A percentile compares a stretch with the other conserved stretches of the same genome.
These are phyloP conservation scores for Elephas maximus DNA, from an alignment of 2,113 vertebrate species.

Conservation along the genomic window DNA sequence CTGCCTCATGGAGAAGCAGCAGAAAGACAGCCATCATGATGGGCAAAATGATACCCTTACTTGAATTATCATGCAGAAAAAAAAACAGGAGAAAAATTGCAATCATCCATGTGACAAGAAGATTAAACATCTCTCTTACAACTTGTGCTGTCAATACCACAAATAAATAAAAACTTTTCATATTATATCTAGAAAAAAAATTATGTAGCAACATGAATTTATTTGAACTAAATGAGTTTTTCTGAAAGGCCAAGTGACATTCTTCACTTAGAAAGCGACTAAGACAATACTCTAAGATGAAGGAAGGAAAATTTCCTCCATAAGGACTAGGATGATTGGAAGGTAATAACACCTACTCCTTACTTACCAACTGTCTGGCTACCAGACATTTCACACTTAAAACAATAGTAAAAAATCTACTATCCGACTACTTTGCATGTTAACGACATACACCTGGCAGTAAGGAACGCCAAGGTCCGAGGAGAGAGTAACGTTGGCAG, in stretches of 20 bases:
- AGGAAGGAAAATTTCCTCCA: neutral
- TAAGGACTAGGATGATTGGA: neutral
- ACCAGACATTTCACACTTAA: too few species aligned
- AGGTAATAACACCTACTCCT: neutral
- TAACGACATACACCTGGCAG: too few species aligned
- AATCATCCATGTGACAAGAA: constrained; percentile 51
- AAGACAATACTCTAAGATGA: neutral
- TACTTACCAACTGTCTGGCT: too few species aligned
- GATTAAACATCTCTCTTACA: constrained; percentile 60
- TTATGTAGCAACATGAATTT: constrained; percentile 15
- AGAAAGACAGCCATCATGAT: neutral
- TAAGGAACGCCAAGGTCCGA: too few species aligned
- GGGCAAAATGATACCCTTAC: neutral
- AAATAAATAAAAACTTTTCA: constrained; percentile 58
- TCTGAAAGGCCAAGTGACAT: neutral
- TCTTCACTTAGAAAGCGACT: neutral
- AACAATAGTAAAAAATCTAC: too few species aligned
- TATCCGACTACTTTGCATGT: too few species aligned
- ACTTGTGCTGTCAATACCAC: constrained; percentile 21
- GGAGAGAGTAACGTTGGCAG: too few species aligned
- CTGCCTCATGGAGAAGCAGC: neutral
- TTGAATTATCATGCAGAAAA: neutral
- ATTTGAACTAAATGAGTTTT: constrained; percentile 52
- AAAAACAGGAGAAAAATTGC: neutral
- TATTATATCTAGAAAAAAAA: constrained; percentile 55